Percentiles rank a stretch among this genome's conserved stretches.
phyloP scores from a whole-genome alignment of 1,140 invertebrate species.

The Ceratoteleas bidentatus region DNA sequence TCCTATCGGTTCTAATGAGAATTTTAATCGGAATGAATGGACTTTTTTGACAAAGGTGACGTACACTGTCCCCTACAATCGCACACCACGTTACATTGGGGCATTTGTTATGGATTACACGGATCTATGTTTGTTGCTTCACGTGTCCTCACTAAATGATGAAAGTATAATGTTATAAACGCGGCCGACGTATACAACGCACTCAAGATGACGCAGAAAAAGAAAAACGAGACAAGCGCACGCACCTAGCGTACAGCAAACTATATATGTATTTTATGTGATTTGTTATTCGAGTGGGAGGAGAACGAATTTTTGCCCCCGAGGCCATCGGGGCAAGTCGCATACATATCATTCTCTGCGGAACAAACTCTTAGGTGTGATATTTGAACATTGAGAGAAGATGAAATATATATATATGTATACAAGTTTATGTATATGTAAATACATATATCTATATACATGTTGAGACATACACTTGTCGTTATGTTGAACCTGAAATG shows the following conservation, averaged over 20 bases:
- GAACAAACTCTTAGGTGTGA: slow-evolving; percentile 79
- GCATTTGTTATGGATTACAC: slow-evolving; percentile 30
- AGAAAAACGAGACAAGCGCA: slow-evolving; percentile 36
- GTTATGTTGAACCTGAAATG: slow-evolving; percentile 67
- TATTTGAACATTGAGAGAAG: slow-evolving; percentile 62
- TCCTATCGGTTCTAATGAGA: too few relatives aligned
- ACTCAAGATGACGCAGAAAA: slow-evolving; percentile 38
- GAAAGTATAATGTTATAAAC: slow-evolving; percentile 50
- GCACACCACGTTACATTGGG: slow-evolving; percentile 25
- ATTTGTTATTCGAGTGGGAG: slow-evolving; percentile 55
- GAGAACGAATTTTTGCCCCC: slow-evolving; percentile 52
- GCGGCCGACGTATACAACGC: slow-evolving; percentile 55
- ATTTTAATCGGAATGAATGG: too few relatives aligned
- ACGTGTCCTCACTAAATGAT: slow-evolving; percentile 40
- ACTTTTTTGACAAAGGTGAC: too few relatives aligned
- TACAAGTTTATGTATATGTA: slow-evolving; percentile 66
- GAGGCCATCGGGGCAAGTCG: slow-evolving; percentile 64
- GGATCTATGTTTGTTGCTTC: slow-evolving; percentile 40
- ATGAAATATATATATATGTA: slow-evolving; percentile 61
- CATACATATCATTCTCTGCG: slow-evolving; percentile 80
- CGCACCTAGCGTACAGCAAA: slow-evolving; percentile 57
- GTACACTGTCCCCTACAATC: neutral
- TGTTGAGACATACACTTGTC: slow-evolving; percentile 67
- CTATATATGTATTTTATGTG: slow-evolving; percentile 63
- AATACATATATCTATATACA: slow-evolving; percentile 67